Percentiles rank a stretch among this genome's conserved stretches.
Conservation (phyloP, 2,888 invertebrate species). For the Orthonevra nobilis region DNA sequence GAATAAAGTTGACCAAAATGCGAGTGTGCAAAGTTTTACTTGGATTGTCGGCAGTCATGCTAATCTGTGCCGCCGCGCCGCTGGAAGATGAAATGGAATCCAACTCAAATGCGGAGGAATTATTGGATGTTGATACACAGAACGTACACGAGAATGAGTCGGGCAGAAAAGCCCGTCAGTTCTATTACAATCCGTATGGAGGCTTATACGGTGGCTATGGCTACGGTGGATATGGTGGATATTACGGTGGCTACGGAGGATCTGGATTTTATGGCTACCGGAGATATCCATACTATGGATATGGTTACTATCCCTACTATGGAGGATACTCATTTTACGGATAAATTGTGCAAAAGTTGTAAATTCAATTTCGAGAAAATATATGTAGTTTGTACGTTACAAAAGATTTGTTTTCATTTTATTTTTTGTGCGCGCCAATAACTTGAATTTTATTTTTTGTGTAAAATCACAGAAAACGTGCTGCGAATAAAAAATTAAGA, state of each 20-base stretch:
- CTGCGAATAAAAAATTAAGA: too few species aligned
- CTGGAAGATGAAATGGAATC: conserved; percentile 1
- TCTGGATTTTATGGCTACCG: conserved; percentile 36
- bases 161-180: conserved; percentile 37
- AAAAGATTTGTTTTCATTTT: too few species aligned
- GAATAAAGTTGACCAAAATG: conserved; percentile 21
- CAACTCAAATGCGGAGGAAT: conserved; percentile 23
- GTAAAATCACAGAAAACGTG: too few species aligned
- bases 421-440: too few species aligned
- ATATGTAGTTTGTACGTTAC: too few species aligned
- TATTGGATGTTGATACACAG: conserved; percentile 43
- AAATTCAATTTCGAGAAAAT: too few species aligned
- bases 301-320: conserved; percentile 18
- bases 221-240: conserved; percentile 37
- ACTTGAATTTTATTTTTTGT: too few species aligned
- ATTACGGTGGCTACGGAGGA: conserved; percentile 37
- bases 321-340: conserved; percentile 24
- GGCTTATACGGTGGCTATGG: conserved; percentile 30
- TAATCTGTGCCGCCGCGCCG: conserved; percentile 44
- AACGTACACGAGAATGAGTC: conserved; percentile 43
- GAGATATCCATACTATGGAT: conserved; percentile 37
- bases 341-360: too few species aligned
- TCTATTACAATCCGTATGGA: conserved; percentile 31
- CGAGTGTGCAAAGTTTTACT: conserved; percentile 23
- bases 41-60: conserved; percentile 27